These are phyloP conservation scores for Chlorodrepanis virens DNA, from an alignment of 2,113 vertebrate species.

Conservation along the genomic window DNA sequence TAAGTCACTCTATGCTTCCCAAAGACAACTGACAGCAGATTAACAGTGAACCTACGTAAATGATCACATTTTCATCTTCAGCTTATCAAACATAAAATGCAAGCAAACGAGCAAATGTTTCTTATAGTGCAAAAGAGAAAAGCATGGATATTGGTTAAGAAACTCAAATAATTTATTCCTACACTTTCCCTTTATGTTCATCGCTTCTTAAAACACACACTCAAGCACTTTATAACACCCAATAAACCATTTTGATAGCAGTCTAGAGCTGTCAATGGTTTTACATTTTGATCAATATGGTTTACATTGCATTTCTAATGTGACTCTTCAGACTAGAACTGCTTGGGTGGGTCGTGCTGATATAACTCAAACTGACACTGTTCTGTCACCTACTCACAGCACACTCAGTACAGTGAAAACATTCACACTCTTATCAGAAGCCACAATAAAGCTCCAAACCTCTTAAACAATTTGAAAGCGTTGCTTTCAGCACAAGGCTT, in stretches of 20 bases:
- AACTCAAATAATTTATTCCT: neutral
- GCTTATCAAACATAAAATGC: neutral
- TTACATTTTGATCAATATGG: neutral
- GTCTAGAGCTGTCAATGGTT: neutral
- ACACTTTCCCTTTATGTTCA: neutral
- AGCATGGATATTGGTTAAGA: neutral
- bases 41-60: neutral
- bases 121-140: neutral
- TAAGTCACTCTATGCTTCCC: neutral
- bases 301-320: neutral
- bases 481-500: neutral
- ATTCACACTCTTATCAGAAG: neutral
- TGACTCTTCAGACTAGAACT: neutral
- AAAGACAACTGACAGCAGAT: neutral
- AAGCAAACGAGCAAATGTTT: neutral
- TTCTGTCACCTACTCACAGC: neutral
- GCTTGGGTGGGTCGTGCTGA: neutral
- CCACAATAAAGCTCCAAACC: neutral
- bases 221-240: rapidly evolving
- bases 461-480: neutral
- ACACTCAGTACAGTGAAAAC: neutral
- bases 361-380: neutral
- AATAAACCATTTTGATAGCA: rapidly evolving
- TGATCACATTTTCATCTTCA: neutral
- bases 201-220: neutral